phyloP scores from a whole-genome alignment of 2,888 invertebrate genomes.

The Drosophila seclusa region DNA sequence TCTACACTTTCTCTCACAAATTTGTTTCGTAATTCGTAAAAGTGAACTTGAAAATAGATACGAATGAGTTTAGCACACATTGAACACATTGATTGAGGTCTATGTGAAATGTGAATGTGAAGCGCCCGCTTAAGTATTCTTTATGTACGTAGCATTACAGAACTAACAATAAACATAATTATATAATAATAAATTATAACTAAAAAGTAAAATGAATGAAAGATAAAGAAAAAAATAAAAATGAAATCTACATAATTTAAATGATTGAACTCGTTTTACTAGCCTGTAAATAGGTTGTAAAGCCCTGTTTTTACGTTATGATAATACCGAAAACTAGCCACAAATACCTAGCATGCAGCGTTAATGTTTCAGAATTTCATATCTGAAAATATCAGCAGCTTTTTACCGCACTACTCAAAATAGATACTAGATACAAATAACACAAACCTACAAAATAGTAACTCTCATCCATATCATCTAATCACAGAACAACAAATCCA shows the following conservation, averaged over 20 bases:
- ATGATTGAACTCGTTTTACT: slow-evolving; percentile 84
- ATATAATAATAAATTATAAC: slow-evolving; percentile 39
- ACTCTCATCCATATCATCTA: background rate
- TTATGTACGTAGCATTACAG: slow-evolving; percentile 37
- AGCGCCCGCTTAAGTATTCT: slow-evolving; percentile 15
- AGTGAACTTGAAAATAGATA: background rate
- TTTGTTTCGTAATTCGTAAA: slow-evolving; percentile 1
- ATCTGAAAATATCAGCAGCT: slow-evolving; percentile 74
- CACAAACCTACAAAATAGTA: background rate
- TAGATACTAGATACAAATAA: background rate
- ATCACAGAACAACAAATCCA: background rate
- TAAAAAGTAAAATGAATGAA: slow-evolving; percentile 21
- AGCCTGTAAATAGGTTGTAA: slow-evolving; percentile 85
- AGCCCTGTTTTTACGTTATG: slow-evolving; percentile 84
- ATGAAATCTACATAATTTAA: slow-evolving; percentile 41
- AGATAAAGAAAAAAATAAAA: slow-evolving; percentile 27
- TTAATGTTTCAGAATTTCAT: slow-evolving; percentile 84
- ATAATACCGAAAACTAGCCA: slow-evolving; percentile 58
- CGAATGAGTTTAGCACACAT: slow-evolving; percentile 1
- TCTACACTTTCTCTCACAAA: background rate
- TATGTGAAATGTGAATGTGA: slow-evolving; percentile 14
- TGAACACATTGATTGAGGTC: background rate
- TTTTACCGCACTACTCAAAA: slow-evolving; percentile 1
- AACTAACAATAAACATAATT: slow-evolving; percentile 27
- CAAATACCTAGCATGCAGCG: slow-evolving; percentile 74